Conservation (phyloP, 2,113 vertebrate species). For the Silurus meridionalis region DNA sequence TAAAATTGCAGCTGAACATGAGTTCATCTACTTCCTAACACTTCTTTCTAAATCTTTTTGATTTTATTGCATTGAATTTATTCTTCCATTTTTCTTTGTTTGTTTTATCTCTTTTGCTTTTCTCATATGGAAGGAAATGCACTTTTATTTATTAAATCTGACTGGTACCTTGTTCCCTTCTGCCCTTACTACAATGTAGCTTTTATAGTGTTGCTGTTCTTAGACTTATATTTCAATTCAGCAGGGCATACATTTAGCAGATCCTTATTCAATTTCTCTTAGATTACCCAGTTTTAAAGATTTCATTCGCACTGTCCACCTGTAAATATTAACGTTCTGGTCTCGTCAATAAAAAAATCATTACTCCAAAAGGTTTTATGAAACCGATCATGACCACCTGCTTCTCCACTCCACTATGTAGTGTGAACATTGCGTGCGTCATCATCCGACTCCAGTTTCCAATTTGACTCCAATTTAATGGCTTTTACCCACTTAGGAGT, state of each 20-base stretch:
- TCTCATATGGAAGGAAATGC: neutral
- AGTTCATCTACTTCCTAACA: neutral
- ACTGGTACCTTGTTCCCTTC: neutral
- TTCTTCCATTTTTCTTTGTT: neutral
- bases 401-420: neutral
- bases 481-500: constrained; percentile 9
- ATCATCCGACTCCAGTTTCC: neutral
- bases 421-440: constrained; percentile 12
- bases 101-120: neutral
- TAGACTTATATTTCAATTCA: constrained; percentile 23
- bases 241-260: constrained; percentile 18
- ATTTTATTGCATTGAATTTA: neutral
- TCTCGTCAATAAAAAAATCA: constrained; percentile 44
- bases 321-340: constrained; percentile 38
- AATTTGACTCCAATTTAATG: constrained; percentile 15
- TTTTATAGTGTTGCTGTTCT: constrained; percentile 7
- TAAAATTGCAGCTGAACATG: neutral
- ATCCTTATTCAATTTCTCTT: constrained; percentile 26
- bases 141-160: neutral
- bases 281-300: constrained; percentile 38
- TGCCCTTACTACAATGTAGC: constrained; percentile 14
- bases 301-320: constrained; percentile 39
- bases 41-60: neutral
- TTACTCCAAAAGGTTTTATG: constrained; percentile 40
- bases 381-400: constrained; percentile 36